A percentile compares a stretch with the other conserved stretches of the same genome.
Evolutionary conservation across 2,888 invertebrate species (phyloP).

Genomic region (Rhamphomyia laevipes): DNA sequence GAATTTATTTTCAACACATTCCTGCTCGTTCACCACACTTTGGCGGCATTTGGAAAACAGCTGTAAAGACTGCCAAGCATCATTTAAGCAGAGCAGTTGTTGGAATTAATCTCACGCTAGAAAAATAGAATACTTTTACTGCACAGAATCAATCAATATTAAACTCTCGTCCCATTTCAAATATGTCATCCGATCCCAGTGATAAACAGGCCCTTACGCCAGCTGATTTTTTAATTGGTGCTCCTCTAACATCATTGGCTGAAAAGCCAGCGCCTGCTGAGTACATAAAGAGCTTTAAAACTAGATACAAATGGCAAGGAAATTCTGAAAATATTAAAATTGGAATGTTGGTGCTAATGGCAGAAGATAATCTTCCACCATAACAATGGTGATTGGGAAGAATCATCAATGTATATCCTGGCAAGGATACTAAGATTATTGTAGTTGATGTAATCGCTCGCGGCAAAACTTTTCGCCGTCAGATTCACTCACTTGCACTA

Average conservation of each 20-base stretch:
- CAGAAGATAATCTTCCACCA: too few species aligned
- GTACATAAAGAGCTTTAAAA: not conserved
- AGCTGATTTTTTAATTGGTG: not conserved
- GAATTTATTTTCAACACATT: conserved; percentile 9
- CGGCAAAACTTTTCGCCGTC: too few species aligned
- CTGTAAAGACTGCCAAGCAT: not conserved
- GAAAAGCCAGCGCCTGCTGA: not conserved
- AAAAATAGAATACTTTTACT: not conserved
- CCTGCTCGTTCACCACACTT: too few species aligned
- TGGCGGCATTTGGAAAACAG: not conserved
- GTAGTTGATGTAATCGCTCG: too few species aligned
- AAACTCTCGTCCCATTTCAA: not conserved
- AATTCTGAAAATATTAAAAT: too few species aligned
- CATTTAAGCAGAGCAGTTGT: not conserved
- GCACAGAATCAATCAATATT: not conserved
- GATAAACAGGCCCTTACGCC: not conserved
- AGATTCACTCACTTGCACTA: too few species aligned
- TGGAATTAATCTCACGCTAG: not conserved
- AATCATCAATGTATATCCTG: too few species aligned
- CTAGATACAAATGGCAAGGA: too few species aligned
- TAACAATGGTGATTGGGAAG: too few species aligned
- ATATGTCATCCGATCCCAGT: not conserved
- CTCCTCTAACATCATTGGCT: not conserved
- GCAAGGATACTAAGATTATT: too few species aligned
- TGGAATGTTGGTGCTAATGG: too few species aligned